These are phyloP conservation scores for Oscheius sp. DNA, from an alignment of 1,140 invertebrate genomes.

Conservation along the genomic window DNA sequence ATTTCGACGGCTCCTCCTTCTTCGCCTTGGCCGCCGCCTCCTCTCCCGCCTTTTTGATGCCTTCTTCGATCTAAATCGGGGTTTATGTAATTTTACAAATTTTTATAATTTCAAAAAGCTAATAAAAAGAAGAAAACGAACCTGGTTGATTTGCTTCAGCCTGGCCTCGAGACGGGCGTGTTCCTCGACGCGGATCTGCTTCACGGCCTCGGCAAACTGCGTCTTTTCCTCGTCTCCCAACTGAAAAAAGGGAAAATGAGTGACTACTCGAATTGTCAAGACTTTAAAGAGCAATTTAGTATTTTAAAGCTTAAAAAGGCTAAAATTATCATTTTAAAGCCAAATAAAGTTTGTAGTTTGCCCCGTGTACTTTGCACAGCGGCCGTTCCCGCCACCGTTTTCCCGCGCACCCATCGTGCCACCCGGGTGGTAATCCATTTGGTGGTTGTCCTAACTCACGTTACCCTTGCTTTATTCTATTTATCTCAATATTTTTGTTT, in stretches of 20 bases:
- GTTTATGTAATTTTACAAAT: background rate
- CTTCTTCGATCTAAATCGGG: constrained; percentile 3
- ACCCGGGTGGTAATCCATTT: too few relatives aligned
- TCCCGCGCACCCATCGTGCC: too few relatives aligned
- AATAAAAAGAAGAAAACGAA: constrained; percentile 12
- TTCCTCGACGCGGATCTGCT: constrained; percentile 29
- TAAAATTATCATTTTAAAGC: too few relatives aligned
- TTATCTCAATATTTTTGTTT: too few relatives aligned
- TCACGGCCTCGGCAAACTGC: constrained; percentile 35
- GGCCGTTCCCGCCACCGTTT: too few relatives aligned
- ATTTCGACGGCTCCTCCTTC: background rate
- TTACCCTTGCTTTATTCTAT: too few relatives aligned
- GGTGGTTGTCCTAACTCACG: too few relatives aligned
- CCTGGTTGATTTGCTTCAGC: constrained; percentile 42
- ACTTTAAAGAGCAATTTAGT: too few relatives aligned
- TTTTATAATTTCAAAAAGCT: constrained; percentile 16
- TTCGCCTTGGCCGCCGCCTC: background rate
- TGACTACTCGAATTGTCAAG: too few relatives aligned
- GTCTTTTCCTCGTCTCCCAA: constrained; percentile 40
- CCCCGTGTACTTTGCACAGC: too few relatives aligned
- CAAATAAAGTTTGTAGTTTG: too few relatives aligned
- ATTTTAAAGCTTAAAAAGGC: too few relatives aligned
- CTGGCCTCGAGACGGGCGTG: constrained; percentile 39
- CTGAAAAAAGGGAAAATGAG: constrained; percentile 38
- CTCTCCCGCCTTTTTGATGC: constrained; percentile 23